Percentiles rank a stretch among this genome's conserved stretches.
phyloP scores from a whole-genome alignment of 1,140 invertebrate genomes.

The Planococcus citri region DNA sequence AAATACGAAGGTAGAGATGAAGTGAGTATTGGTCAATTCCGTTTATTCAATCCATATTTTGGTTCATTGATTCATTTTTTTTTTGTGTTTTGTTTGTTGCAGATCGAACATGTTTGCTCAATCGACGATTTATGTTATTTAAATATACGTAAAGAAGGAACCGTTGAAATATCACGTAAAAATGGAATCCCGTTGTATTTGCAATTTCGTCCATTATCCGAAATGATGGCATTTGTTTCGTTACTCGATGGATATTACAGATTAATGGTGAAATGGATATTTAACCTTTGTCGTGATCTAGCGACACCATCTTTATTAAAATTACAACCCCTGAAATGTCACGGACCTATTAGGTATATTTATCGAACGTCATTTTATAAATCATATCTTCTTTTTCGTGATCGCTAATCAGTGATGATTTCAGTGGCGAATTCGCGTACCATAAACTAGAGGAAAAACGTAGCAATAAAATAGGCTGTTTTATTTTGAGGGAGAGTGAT shows the following conservation, averaged over 20 bases:
- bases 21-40: slow-evolving; percentile 34
- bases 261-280: slow-evolving; percentile 74
- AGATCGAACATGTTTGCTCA: slow-evolving; percentile 60
- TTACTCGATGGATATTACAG: slow-evolving; percentile 78
- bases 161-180: slow-evolving; percentile 61
- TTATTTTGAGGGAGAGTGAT: slow-evolving; percentile 67
- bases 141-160: slow-evolving; percentile 52
- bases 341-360: slow-evolving; percentile 68
- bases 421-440: background rate
- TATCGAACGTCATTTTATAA: too few relatives aligned
- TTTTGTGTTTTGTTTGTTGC: slow-evolving; percentile 8
- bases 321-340: slow-evolving; percentile 62
- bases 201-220: slow-evolving; percentile 45
- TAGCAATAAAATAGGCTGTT: slow-evolving; percentile 57
- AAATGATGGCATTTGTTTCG: slow-evolving; percentile 67
- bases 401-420: background rate
- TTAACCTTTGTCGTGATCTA: slow-evolving; percentile 70
- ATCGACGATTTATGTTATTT: slow-evolving; percentile 67
- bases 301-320: slow-evolving; percentile 58
- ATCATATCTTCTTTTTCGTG: too few relatives aligned
- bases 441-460: slow-evolving; percentile 52
- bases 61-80: background rate
- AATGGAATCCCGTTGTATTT: slow-evolving; percentile 65
- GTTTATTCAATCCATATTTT: background rate
- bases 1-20: slow-evolving; percentile 45